Conservation (phyloP, 2,113 vertebrate genomes). For the Cynoglossus semilaevis region DNA sequence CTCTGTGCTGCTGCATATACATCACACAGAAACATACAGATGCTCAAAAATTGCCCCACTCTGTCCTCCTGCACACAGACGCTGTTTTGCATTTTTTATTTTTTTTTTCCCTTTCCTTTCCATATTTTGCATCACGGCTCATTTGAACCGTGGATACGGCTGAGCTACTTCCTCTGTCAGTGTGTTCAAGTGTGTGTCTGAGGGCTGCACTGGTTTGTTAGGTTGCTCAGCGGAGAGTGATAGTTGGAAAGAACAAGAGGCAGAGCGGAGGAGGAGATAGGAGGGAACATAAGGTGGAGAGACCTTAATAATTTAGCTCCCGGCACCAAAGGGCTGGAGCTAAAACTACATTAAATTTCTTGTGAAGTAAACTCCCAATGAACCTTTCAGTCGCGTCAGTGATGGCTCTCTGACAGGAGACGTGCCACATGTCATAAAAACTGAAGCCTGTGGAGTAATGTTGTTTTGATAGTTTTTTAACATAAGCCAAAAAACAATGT, state of each 20-base stretch:
- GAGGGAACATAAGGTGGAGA: conserved; percentile 14
- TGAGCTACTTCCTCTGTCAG: conserved; percentile 18
- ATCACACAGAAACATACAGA: conserved; percentile 1
- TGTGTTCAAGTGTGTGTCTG: neutral
- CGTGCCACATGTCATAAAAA: no score
- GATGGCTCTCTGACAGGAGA: no score
- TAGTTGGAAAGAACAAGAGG: conserved; percentile 33
- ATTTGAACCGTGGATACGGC: conserved; percentile 13
- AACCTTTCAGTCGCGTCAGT: conserved; percentile 18
- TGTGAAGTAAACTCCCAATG: conserved; percentile 32
- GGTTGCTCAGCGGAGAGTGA: conserved; percentile 34
- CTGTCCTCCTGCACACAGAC: neutral
- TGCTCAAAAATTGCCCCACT: neutral
- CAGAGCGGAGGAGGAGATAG: conserved; percentile 1
- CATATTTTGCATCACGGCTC: conserved; percentile 5
- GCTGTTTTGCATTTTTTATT: conserved; percentile 12
- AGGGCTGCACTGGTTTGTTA: conserved; percentile 27
- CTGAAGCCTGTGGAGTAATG: no score
- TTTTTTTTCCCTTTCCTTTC: no score
- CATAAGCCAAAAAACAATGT: no score
- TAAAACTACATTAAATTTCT: conserved; percentile 24
- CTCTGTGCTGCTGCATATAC: no score
- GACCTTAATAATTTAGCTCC: conserved; percentile 48
- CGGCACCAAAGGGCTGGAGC: conserved; percentile 30
- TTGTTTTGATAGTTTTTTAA: no score